A percentile compares a stretch with the other conserved stretches of the same genome.
phyloP scores from a whole-genome alignment of 2,888 invertebrate genomes.

The Maniola hyperantus region DNA sequence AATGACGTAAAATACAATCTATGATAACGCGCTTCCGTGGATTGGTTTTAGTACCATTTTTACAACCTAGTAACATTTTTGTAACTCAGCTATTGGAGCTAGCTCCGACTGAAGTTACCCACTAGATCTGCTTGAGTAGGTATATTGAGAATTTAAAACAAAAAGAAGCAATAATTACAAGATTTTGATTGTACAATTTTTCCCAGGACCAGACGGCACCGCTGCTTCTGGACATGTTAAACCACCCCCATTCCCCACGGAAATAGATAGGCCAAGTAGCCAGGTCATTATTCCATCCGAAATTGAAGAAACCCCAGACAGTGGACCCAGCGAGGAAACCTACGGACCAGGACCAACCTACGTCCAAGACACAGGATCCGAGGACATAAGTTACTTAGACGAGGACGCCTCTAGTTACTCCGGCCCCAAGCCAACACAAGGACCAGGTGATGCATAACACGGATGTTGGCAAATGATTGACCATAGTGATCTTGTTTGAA shows the following conservation, averaged over 20 bases:
- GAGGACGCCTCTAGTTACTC: constrained; percentile 61
- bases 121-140: too few species aligned
- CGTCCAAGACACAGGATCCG: constrained; percentile 44
- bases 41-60: too few species aligned
- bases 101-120: too few species aligned
- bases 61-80: too few species aligned
- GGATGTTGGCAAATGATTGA: constrained; percentile 65
- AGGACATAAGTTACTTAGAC: constrained; percentile 60
- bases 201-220: constrained; percentile 76
- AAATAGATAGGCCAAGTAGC: constrained; percentile 56
- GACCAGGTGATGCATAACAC: constrained; percentile 78
- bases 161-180: not conserved
- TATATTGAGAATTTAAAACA: too few species aligned
- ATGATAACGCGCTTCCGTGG: too few species aligned
- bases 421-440: constrained; percentile 64
- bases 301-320: constrained; percentile 33
- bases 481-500: constrained; percentile 69
- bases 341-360: constrained; percentile 44
- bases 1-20: too few species aligned
- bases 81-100: too few species aligned
- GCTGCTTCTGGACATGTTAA: constrained; percentile 83
- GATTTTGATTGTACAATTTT: constrained; percentile 18
- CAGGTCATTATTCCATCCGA: constrained; percentile 27
- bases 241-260: constrained; percentile 72
- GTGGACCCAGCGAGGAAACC: constrained; percentile 41